Base-by-base conservation (phyloP, 2,113 vertebrate genomes). In the Meleagris gallopavo region DNA sequence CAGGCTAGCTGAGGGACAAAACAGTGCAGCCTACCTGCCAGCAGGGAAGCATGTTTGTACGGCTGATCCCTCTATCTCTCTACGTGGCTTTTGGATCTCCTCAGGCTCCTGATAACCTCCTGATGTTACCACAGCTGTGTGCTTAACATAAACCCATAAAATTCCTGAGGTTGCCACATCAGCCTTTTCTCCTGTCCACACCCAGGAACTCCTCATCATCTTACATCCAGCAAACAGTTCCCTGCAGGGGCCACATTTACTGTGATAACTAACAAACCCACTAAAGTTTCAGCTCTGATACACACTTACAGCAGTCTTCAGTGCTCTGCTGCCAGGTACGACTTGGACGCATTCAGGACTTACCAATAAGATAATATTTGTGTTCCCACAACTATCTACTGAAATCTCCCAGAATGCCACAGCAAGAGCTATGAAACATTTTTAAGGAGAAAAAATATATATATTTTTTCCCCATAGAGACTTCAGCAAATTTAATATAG, bases 121-220 rank as follows among this genome's bases (percentile, higher is more conserved):
- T 74, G 86, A 57, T 86, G 70, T 83, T 90, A 85, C 81, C 9
- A 1, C 81, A 87, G 86, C 52, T 94, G 86, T 86, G 92, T 94
- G 73, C 81, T 93, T 94, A 72, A 88, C 92, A 90, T 13, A 86
- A 91, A 83, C 69, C 36, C 89, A 77, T 86, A 86, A 91, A 92
- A 94, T 93, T 86, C 83, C 88, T 75, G 79, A 96, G 88, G 86
- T 86, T 96, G 80, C 86, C 83, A 72, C 77, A 94, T 83, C 5
- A 2, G 57, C 76, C 88, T 94, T 58, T 94, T 79, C 92, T 93
- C 54, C 43, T 73, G 36, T 60, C 85, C 88, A 78, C 88, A 72
- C 76, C 89, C 89, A 93, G 48, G 50, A 88, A 52, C 90, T 90
- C 71, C 58, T 90, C 88, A 75, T 93, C 76, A 81, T 84, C 86